phyloP scores from a whole-genome alignment of 30 jellyfish, hydroid and myxozoan genomes.

The Sanderia malayensis region DNA sequence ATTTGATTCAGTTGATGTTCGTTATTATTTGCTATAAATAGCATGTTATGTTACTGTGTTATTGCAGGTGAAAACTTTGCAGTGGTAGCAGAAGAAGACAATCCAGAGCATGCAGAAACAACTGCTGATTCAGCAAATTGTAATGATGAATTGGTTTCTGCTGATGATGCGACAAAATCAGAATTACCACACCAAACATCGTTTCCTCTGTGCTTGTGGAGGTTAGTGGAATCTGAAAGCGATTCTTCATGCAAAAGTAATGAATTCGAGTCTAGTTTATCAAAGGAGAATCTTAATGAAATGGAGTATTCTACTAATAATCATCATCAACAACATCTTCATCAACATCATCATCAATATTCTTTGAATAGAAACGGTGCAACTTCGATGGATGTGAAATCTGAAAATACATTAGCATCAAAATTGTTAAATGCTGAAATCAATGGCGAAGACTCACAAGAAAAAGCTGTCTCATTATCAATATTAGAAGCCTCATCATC shows the following conservation, averaged over 20 bases:
- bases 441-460: constrained; percentile 41
- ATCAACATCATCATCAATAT: not conserved
- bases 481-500: constrained; percentile 61
- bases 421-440: not conserved
- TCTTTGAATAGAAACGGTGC: not conserved
- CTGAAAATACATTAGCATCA: constrained; percentile 3
- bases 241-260: constrained; percentile 72
- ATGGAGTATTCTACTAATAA: too few species aligned
- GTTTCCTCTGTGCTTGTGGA: constrained; percentile 55
- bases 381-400: not conserved
- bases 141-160: not conserved
- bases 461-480: constrained; percentile 86
- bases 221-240: constrained; percentile 57
- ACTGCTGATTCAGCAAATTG: not conserved
- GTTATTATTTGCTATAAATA: too few species aligned
- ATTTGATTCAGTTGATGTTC: too few species aligned
- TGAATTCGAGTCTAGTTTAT: not conserved
- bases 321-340: too few species aligned
- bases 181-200: constrained; percentile 9
- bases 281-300: not conserved
- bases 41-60: too few species aligned
- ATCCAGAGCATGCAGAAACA: not conserved
- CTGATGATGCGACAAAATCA: constrained; percentile 4
- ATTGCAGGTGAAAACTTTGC: too few species aligned
- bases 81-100: not conserved